Percentiles rank a stretch among this genome's conserved stretches.
Evolutionary conservation across 2,113 vertebrate species (phyloP).

Genomic region (Aptenodytes forsteri): DNA sequence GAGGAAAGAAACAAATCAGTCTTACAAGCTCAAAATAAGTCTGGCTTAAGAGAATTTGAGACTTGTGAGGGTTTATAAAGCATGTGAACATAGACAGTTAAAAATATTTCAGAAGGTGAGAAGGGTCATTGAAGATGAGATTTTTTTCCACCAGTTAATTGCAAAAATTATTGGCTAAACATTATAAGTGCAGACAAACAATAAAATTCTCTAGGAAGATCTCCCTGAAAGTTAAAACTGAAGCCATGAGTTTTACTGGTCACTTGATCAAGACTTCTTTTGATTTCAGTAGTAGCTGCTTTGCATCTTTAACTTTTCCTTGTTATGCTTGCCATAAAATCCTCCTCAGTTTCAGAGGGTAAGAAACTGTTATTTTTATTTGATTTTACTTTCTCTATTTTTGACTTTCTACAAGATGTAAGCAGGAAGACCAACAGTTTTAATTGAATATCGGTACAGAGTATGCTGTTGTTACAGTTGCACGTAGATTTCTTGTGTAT

Average conservation of each 20-base stretch:
- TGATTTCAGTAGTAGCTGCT: not conserved
- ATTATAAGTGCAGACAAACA: not conserved
- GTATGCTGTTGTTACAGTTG: not conserved
- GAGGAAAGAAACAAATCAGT: not conserved
- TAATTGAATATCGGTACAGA: not conserved
- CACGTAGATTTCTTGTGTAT: not conserved
- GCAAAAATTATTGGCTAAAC: not conserved
- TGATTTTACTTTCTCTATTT: not conserved
- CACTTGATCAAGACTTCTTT: not conserved
- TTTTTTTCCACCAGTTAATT: not conserved
- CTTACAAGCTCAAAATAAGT: not conserved
- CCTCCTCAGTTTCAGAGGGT: not conserved
- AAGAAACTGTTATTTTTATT: not conserved
- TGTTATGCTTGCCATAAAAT: not conserved
- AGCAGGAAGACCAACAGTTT: not conserved
- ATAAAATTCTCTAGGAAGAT: not conserved
- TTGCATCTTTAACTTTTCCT: not conserved
- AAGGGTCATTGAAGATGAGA: not conserved
- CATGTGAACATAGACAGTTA: not conserved
- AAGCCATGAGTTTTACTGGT: not conserved
- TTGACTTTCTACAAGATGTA: not conserved
- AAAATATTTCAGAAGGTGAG: not conserved
- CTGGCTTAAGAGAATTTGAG: not conserved
- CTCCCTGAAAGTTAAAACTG: not conserved
- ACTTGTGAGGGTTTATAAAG: not conserved